These are phyloP conservation scores for Oligia strigilis DNA, from an alignment of 2,888 invertebrate species.

Conservation along the genomic window DNA sequence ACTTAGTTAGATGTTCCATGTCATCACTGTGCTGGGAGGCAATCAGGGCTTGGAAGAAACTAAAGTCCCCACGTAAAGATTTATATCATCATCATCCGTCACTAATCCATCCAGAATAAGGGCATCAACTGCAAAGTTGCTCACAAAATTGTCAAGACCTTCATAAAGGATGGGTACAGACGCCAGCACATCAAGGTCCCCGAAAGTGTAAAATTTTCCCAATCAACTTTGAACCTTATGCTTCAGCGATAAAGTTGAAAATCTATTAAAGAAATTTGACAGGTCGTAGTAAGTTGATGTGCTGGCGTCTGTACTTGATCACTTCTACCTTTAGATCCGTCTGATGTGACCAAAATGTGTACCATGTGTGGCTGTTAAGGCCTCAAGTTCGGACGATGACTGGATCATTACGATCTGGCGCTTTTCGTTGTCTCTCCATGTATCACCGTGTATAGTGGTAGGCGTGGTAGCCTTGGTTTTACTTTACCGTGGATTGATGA, in stretches of 20 bases:
- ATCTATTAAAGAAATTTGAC: too few relatives aligned
- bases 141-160: neutral
- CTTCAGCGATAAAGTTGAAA: too few relatives aligned
- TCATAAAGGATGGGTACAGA: neutral
- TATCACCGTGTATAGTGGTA: neutral
- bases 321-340: neutral
- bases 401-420: neutral
- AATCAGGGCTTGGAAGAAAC: slow-evolving; percentile 35
- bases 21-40: slow-evolving; percentile 73
- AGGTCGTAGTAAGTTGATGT: too few relatives aligned
- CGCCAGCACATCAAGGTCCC: too few relatives aligned
- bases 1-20: slow-evolving; percentile 81
- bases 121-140: neutral
- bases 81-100: neutral
- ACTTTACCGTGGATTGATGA: too few relatives aligned
- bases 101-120: neutral
- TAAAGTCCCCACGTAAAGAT: neutral
- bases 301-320: neutral
- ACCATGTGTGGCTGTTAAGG: neutral
- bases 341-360: neutral
- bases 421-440: neutral
- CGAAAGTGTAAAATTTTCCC: too few relatives aligned
- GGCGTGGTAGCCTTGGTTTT: neutral
- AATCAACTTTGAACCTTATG: too few relatives aligned
- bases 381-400: neutral